A percentile compares a stretch with the other conserved stretches of the same genome.
Conservation (phyloP, 2,797 vertebrate genomes). For the Lacerta bilineata region DNA sequence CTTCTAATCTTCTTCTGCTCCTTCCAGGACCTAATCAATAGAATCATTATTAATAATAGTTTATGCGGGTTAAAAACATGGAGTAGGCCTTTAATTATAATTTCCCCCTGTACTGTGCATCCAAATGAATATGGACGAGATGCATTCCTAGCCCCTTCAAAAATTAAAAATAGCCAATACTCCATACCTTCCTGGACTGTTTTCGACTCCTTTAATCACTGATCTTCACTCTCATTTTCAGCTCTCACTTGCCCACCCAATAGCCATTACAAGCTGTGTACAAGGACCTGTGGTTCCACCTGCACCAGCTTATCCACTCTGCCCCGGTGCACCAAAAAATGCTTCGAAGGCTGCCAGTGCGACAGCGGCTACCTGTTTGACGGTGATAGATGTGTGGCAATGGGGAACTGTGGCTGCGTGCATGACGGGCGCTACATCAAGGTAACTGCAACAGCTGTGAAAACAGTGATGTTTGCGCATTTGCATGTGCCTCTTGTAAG, state of each 20-base stretch:
- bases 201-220: too few species aligned
- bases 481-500: neutral
- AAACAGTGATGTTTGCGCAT: neutral
- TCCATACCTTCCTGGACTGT: neutral
- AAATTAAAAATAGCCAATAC: neutral
- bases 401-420: constrained; percentile 82
- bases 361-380: constrained; percentile 79
- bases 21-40: too few species aligned
- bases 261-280: constrained; percentile 85
- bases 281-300: constrained; percentile 76
- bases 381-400: constrained; percentile 75
- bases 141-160: neutral
- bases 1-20: neutral
- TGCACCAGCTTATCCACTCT: constrained; percentile 79
- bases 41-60: too few species aligned
- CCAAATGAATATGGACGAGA: neutral
- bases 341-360: constrained; percentile 87
- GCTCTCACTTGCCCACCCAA: constrained; percentile 46
- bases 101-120: too few species aligned
- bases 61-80: too few species aligned
- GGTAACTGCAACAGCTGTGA: constrained; percentile 63
- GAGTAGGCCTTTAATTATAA: neutral
- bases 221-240: neutral
- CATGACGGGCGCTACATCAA: constrained; percentile 79
- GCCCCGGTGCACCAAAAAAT: constrained; percentile 74